Evolutionary conservation across 2,113 vertebrate genomes (phyloP).

Genomic region (Caracal caracal): DNA sequence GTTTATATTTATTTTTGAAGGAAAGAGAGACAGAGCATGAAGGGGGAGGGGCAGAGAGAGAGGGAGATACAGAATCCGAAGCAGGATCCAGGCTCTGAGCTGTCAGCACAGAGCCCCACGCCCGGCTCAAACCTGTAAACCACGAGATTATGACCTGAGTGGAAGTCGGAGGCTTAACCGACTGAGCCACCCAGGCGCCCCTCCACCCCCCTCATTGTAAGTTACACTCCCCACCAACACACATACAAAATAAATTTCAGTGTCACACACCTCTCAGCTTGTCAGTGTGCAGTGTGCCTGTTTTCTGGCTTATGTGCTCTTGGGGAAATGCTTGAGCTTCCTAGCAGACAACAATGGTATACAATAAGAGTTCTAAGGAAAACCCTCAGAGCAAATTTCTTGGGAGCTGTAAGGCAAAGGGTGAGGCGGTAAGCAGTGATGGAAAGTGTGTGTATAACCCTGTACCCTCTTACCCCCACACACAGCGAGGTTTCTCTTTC

Average conservation of each 20-base stretch:
- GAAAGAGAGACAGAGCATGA: too few species aligned
- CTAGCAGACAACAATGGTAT: neutral
- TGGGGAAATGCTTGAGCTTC: conserved; percentile 3
- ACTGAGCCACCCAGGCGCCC: too few species aligned
- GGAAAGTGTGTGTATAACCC: conserved; percentile 43
- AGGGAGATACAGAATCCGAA: too few species aligned
- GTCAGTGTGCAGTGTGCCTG: neutral
- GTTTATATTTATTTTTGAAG: too few species aligned
- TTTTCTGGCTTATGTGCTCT: neutral
- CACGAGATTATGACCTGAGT: too few species aligned
- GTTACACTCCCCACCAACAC: neutral
- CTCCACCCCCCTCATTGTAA: neutral
- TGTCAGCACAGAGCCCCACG: too few species aligned
- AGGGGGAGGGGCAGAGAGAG: too few species aligned
- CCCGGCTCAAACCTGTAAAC: too few species aligned
- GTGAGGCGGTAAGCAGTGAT: neutral
- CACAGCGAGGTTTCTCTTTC: conserved; percentile 68
- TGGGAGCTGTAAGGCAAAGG: neutral
- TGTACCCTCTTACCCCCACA: neutral
- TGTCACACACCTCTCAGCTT: neutral
- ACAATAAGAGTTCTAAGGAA: conserved; percentile 6
- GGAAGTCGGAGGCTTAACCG: too few species aligned
- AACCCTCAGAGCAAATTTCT: neutral
- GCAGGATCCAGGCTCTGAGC: too few species aligned
- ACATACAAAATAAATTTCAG: neutral